These are phyloP conservation scores for Coreoperca whiteheadi DNA, from an alignment of 2,113 vertebrate genomes.

Conservation along the genomic window DNA sequence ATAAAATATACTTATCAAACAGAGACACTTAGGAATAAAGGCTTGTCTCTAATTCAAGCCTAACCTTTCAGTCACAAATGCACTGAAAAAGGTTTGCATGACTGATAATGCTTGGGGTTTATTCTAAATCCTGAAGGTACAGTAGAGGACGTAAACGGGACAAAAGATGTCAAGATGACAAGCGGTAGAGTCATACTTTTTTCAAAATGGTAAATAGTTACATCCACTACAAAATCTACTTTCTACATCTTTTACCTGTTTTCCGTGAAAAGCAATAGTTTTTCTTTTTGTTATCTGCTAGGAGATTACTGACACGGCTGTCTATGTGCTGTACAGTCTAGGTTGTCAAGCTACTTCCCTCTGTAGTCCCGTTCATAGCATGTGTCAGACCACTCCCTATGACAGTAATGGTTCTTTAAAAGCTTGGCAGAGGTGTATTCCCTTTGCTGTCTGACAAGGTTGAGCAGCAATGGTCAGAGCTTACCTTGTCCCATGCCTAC, in stretches of 20 bases:
- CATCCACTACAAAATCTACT: background rate
- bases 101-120: no score
- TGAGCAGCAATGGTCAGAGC: constrained; percentile 49
- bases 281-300: constrained; percentile 2
- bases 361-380: constrained; percentile 50
- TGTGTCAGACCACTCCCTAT: constrained; percentile 51
- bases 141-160: background rate
- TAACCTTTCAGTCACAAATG: background rate
- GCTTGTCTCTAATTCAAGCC: background rate
- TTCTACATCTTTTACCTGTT: constrained; percentile 6
- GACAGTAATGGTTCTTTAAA: constrained; percentile 76
- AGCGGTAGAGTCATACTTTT: background rate
- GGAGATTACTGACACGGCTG: constrained; percentile 39
- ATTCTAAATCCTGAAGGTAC: background rate
- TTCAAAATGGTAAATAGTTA: constrained; percentile 20
- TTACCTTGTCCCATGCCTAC: constrained; percentile 42
- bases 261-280: constrained; percentile 2
- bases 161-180: background rate
- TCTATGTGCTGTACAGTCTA: constrained; percentile 33
- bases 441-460: constrained; percentile 61
- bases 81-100: background rate
- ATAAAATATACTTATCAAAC: background rate
- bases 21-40: background rate
- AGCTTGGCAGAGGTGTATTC: constrained; percentile 65
- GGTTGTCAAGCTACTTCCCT: constrained; percentile 62